phyloP scores from a whole-genome alignment of 2,113 vertebrate species.

The Phylloscopus trochiloides region DNA sequence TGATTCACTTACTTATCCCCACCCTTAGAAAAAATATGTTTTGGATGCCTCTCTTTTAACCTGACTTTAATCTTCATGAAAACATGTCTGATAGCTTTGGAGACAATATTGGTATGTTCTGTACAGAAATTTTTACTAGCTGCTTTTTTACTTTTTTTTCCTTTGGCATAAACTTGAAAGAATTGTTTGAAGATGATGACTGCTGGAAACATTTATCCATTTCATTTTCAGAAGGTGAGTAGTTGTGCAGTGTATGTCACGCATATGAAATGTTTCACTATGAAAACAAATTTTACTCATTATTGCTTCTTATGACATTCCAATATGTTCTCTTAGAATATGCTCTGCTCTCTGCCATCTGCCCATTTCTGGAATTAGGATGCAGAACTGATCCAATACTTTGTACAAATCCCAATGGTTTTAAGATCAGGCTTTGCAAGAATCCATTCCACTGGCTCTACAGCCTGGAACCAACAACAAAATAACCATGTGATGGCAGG shows the following conservation, averaged over 20 bases:
- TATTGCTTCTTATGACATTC: slow-evolving; percentile 35
- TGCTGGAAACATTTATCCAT: slow-evolving; percentile 58
- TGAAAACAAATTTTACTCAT: slow-evolving; percentile 42
- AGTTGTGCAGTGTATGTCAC: slow-evolving; percentile 19
- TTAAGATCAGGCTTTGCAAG: slow-evolving; percentile 17
- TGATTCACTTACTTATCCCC: slow-evolving; percentile 9
- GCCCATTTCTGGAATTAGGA: slow-evolving; percentile 13
- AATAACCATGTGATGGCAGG: slow-evolving; percentile 1
- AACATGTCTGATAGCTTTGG: slow-evolving; percentile 52
- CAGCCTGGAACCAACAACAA: background rate
- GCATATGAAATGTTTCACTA: slow-evolving; percentile 49
- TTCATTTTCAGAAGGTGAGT: slow-evolving; percentile 61
- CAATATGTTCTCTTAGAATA: slow-evolving; percentile 3
- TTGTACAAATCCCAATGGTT: background rate
- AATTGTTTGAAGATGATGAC: slow-evolving; percentile 47
- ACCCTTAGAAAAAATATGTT: slow-evolving; percentile 32
- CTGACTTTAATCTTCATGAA: slow-evolving; percentile 51
- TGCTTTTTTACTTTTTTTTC: background rate
- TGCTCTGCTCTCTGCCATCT: background rate
- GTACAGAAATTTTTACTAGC: slow-evolving; percentile 46
- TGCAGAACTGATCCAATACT: background rate
- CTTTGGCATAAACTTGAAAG: slow-evolving; percentile 54
- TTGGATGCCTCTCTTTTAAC: slow-evolving; percentile 48
- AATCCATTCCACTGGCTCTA: slow-evolving; percentile 19
- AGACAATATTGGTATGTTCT: slow-evolving; percentile 40